Evolutionary conservation across 2,113 vertebrate species (phyloP).

Genomic region (Ictalurus furcatus): DNA sequence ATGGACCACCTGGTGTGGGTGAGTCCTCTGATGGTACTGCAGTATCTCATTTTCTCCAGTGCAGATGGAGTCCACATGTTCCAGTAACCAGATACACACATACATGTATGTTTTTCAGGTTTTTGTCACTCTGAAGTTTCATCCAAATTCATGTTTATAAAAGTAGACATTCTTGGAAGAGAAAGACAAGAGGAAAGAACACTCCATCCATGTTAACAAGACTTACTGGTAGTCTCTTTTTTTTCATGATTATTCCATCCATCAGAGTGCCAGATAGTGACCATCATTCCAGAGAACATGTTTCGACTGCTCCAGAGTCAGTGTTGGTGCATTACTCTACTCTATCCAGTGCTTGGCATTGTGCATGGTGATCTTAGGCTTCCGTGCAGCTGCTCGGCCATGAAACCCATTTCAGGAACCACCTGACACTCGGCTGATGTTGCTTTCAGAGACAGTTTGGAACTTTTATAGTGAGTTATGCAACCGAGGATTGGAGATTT

Average conservation of each 20-base stretch:
- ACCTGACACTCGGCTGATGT: too few species aligned
- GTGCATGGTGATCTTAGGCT: too few species aligned
- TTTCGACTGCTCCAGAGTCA: too few species aligned
- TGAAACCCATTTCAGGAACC: too few species aligned
- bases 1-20: conserved; percentile 7
- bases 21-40: background rate
- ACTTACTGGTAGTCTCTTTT: background rate
- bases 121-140: background rate
- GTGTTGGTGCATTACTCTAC: too few species aligned
- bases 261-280: too few species aligned
- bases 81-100: background rate
- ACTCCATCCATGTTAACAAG: background rate
- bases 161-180: background rate
- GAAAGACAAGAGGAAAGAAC: background rate
- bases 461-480: too few species aligned
- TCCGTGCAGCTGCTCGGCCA: too few species aligned
- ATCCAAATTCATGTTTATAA: background rate
- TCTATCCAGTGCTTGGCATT: too few species aligned
- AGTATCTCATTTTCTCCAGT: background rate
- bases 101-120: background rate
- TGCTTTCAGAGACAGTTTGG: too few species aligned
- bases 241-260: background rate
- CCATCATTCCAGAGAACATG: too few species aligned
- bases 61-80: background rate
- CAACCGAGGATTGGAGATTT: too few species aligned